A percentile compares a stretch with the other conserved stretches of the same genome.
Evolutionary conservation across 2,888 invertebrate species (phyloP).

Genomic region (Conistra vaccinii): DNA sequence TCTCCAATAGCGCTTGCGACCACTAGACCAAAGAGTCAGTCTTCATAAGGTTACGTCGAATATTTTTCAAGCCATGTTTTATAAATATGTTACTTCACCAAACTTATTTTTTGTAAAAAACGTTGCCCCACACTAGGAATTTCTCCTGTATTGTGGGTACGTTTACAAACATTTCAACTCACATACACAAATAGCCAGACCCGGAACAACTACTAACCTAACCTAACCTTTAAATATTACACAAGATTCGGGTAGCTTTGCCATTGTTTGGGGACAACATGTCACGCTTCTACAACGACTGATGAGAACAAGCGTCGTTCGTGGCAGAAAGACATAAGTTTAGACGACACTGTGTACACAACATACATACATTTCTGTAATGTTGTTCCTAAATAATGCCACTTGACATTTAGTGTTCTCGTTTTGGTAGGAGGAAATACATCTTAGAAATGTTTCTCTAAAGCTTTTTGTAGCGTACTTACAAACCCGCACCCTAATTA

Average conservation of each 20-base stretch:
- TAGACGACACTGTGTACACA: not conserved
- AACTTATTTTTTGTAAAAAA: too few relatives aligned
- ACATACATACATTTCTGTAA: constrained; percentile 32
- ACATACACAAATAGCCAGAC: too few relatives aligned
- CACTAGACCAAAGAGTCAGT: too few relatives aligned
- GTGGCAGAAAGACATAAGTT: constrained; percentile 5
- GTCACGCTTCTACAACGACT: not conserved
- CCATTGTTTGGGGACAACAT: constrained; percentile 4
- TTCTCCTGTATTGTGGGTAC: too few relatives aligned
- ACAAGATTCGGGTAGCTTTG: not conserved
- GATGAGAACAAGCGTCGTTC: not conserved
- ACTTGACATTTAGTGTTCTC: constrained; percentile 25
- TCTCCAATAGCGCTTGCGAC: too few relatives aligned
- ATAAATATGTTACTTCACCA: too few relatives aligned
- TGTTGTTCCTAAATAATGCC: constrained; percentile 21
- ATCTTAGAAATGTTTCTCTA: constrained; percentile 7
- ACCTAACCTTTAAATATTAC: not conserved
- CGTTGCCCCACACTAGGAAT: too few relatives aligned
- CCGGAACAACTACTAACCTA: too few relatives aligned
- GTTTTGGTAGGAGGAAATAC: not conserved
- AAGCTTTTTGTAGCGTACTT: constrained; percentile 5
- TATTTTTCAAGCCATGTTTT: too few relatives aligned
- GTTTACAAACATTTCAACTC: too few relatives aligned
- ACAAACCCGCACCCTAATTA: too few relatives aligned
- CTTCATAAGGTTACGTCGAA: too few relatives aligned